Base-by-base conservation (phyloP, 2,797 vertebrate genomes). In the Salarias fasciatus region DNA sequence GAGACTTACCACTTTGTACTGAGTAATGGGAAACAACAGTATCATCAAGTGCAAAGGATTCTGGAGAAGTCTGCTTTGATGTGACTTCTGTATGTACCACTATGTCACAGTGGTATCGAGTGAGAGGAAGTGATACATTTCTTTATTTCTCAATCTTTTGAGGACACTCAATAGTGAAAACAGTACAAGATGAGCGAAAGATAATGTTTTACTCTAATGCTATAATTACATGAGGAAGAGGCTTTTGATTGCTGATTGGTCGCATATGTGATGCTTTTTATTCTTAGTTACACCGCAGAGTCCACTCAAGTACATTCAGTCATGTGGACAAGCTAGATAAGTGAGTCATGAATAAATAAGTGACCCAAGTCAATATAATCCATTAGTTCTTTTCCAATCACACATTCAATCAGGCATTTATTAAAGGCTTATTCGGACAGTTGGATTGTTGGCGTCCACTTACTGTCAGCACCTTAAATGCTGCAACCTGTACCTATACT, bases 341-440 rank as follows among this genome's bases (percentile, higher is more conserved):
- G 62, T 79, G 74, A 73, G 57, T 79, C 79, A 85, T 89, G 69
- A 85, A 89, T 90, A 85, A 88, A 86, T 86, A 75, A 86, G 53
- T 57, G 47, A 33, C 77, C 45, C 11, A 63, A 81, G 56, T 73
- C 72, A 72, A 70, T 75, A 54, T 61, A 66, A 37, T 73, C 70
- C 72, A 83, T 83, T 79, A 78, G 74, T 50, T 55, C 50, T 61
- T 15, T 76, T 57, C 67, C 63, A 80, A 57, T 71, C 71, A 63
- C 24, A 62, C 15, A 72, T 8, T 77, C 59, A 49, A 42, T 58
- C n/a, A 15, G 28, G 8, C 29, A 72, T 72, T 75, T 75, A 67
- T 44, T 63, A 14, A 59, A 66, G 36, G 10, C 60, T 69, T 43
- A 10, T 28, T 28, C 9, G 11, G 15, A 11, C 15, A 2, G 4